phyloP scores from a whole-genome alignment of 1,140 invertebrate species.

The Sitodiplosis mosellana region DNA sequence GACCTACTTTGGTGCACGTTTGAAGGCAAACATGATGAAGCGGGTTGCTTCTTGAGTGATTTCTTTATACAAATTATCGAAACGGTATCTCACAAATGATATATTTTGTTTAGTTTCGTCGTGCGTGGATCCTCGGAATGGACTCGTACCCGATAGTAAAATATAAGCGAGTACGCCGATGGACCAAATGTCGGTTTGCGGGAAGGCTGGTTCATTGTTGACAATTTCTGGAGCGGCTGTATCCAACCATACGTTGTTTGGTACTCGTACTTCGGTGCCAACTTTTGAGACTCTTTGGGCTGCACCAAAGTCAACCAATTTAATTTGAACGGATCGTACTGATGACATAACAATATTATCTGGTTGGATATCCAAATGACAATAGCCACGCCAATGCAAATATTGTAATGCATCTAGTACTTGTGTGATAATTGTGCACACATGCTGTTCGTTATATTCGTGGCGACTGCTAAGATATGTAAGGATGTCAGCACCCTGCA shows the following conservation, averaged over 20 bases:
- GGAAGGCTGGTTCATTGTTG: conserved; percentile 64
- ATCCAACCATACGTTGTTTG: conserved; percentile 25
- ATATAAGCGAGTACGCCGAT: conserved; percentile 84
- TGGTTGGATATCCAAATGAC: conserved; percentile 86
- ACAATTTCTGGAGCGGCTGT: conserved; percentile 79
- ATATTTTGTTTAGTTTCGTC: conserved; percentile 83
- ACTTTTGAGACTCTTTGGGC: conserved; percentile 63
- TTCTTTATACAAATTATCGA: conserved; percentile 86
- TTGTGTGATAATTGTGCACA: conserved; percentile 66
- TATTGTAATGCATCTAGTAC: conserved; percentile 77
- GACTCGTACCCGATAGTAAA: conserved; percentile 82
- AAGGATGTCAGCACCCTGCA: conserved; percentile 80
- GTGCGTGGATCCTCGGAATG: conserved; percentile 68
- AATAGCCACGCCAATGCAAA: conserved; percentile 79
- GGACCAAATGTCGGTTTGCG: conserved; percentile 91
- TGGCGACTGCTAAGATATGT: conserved; percentile 71
- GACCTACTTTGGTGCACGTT: conserved; percentile 71
- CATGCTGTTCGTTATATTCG: conserved; percentile 79
- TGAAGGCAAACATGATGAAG: conserved; percentile 90
- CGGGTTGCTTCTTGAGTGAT: conserved; percentile 83
- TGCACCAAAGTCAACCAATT: conserved; percentile 80
- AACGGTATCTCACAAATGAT: conserved; percentile 79
- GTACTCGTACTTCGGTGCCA: conserved; percentile 45
- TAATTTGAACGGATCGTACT: conserved; percentile 67
- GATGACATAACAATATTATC: conserved; percentile 92